Evolutionary conservation across 2,888 invertebrate species (phyloP).

Genomic region (Ferdinandea cuprea): DNA sequence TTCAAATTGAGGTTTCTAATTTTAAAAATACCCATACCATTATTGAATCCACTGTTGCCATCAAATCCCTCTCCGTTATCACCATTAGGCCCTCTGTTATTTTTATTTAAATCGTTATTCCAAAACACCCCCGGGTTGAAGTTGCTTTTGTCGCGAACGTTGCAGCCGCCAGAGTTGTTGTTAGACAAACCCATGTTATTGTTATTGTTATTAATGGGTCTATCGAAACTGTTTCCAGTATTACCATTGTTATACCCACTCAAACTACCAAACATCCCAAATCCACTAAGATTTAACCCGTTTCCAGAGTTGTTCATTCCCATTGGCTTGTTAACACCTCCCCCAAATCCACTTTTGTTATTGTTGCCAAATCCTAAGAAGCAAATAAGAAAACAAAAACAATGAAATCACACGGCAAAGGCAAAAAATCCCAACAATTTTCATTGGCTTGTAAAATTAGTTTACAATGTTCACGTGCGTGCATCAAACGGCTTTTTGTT

Average conservation of each 20-base stretch:
- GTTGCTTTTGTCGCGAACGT: conserved; percentile 41
- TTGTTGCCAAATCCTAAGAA: conserved; percentile 70
- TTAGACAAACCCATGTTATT: conserved; percentile 31
- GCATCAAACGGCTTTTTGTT: too few species aligned
- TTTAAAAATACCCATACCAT: conserved; percentile 79
- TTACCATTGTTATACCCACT: conserved; percentile 78
- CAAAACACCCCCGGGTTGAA: conserved; percentile 54
- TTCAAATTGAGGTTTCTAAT: conserved; percentile 69
- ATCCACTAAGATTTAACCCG: conserved; percentile 79
- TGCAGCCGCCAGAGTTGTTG: conserved; percentile 33
- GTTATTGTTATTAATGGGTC: conserved; percentile 41
- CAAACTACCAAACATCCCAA: conserved; percentile 80
- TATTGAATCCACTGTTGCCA: conserved; percentile 77
- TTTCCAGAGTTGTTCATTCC: conserved; percentile 78
- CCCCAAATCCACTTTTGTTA: conserved; percentile 67
- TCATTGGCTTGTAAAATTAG: conserved; percentile 7
- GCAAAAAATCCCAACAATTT: conserved; percentile 8
- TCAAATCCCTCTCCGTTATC: conserved; percentile 47
- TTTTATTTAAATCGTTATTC: conserved; percentile 58
- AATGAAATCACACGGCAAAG: conserved; percentile 44
- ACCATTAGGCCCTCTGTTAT: conserved; percentile 47
- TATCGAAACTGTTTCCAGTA: conserved; percentile 75
- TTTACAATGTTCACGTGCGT: conserved; percentile 30
- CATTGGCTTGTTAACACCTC: conserved; percentile 73
- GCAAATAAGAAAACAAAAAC: conserved; percentile 46